These are phyloP conservation scores for Anolis carolinensis DNA, from an alignment of 2,113 vertebrate genomes.

Conservation along the genomic window DNA sequence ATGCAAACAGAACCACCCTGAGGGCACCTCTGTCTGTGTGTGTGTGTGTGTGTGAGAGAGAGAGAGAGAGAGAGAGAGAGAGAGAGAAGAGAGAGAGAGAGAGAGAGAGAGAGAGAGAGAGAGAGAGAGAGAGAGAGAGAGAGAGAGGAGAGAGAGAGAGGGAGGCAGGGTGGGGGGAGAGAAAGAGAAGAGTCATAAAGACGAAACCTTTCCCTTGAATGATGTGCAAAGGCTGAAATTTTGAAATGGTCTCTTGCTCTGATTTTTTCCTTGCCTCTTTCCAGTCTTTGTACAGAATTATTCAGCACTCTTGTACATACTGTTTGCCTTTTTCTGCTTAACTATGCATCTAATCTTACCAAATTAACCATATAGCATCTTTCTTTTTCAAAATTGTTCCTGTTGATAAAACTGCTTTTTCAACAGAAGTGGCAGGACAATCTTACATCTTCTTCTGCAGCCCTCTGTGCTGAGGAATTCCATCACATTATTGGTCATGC, in stretches of 20 bases:
- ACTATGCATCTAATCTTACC: neutral
- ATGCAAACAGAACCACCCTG: constrained; percentile 56
- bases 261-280: rapidly evolving
- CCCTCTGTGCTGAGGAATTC: too few species aligned
- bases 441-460: too few species aligned
- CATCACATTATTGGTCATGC: too few species aligned
- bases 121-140: too few species aligned
- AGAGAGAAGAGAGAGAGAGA: too few species aligned
- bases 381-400: neutral
- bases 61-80: too few species aligned
- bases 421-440: too few species aligned
- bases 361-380: neutral
- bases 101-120: too few species aligned
- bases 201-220: constrained; percentile 45
- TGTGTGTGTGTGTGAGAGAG: neutral
- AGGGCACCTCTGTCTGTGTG: constrained; percentile 47
- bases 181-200: constrained; percentile 12
- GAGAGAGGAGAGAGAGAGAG: too few species aligned
- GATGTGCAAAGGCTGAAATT: constrained; percentile 42
- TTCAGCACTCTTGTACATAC: neutral
- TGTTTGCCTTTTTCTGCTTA: neutral
- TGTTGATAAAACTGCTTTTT: neutral
- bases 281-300: constrained; percentile 24
- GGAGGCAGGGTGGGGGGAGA: too few species aligned
- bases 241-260: constrained; percentile 18